A percentile compares a stretch with the other conserved stretches of the same genome.
phyloP scores from a whole-genome alignment of 2,113 vertebrate genomes.

The Anthoscopus minutus region DNA sequence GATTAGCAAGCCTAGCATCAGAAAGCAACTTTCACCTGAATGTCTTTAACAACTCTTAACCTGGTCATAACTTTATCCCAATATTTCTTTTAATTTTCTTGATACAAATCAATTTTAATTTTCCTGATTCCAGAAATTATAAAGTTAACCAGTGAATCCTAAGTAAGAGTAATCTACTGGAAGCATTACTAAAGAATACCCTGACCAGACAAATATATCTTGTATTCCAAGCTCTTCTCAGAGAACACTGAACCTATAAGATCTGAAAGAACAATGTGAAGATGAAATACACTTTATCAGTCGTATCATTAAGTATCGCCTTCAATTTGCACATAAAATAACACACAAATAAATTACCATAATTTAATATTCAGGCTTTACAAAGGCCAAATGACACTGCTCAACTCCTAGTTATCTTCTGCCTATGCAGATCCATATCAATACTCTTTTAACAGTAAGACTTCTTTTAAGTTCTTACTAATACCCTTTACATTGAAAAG shows the following conservation, averaged over 20 bases:
- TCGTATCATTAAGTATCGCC: not conserved
- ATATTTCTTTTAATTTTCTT: not conserved
- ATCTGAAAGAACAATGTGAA: not conserved
- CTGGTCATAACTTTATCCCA: not conserved
- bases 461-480: not conserved
- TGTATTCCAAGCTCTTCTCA: not conserved
- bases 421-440: not conserved
- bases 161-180: not conserved
- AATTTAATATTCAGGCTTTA: not conserved
- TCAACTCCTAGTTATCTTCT: not conserved
- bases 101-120: not conserved
- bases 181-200: not conserved
- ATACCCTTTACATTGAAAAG: not conserved
- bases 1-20: not conserved
- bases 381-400: not conserved
- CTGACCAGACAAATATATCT: not conserved
- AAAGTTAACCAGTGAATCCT: not conserved
- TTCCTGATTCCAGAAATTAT: not conserved
- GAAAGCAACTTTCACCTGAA: not conserved
- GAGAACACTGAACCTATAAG: not conserved
- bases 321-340: not conserved
- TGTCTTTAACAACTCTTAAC: not conserved
- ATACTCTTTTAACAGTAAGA: not conserved
- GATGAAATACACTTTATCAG: not conserved
- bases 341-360: not conserved